A percentile compares a stretch with the other conserved stretches of the same genome.
Evolutionary conservation across 2,113 vertebrate species (phyloP).

Genomic region (Rhagologus leucostigma): DNA sequence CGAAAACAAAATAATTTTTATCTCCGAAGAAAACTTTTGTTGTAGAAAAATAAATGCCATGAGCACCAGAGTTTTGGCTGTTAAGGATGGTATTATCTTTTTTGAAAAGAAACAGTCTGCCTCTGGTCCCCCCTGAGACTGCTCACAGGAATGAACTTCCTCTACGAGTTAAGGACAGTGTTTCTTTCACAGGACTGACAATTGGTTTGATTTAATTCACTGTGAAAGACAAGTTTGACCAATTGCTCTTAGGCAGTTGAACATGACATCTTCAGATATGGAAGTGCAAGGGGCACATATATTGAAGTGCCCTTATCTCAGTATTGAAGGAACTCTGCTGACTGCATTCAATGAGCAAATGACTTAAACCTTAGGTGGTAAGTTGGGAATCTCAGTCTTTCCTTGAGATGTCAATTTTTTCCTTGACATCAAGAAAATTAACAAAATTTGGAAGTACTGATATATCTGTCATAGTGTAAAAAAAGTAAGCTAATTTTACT

Average conservation of each 20-base stretch:
- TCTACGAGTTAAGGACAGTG: neutral
- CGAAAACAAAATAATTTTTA: neutral
- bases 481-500: neutral
- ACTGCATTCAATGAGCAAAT: neutral
- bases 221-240: neutral
- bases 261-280: neutral
- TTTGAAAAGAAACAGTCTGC: neutral
- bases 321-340: neutral
- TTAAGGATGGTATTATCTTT: neutral
- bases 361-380: neutral
- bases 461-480: neutral
- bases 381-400: neutral
- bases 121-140: neutral
- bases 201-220: neutral
- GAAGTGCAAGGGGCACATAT: neutral
- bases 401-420: neutral
- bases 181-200: neutral
- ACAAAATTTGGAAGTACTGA: neutral
- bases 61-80: neutral
- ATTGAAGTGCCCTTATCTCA: neutral
- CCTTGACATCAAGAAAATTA: neutral
- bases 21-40: neutral
- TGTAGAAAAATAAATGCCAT: neutral
- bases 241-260: neutral
- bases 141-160: neutral